Evolutionary conservation across 92 coral and sea anemone genomes (phyloP).

Genomic region (Zoanthus solanderi): DNA sequence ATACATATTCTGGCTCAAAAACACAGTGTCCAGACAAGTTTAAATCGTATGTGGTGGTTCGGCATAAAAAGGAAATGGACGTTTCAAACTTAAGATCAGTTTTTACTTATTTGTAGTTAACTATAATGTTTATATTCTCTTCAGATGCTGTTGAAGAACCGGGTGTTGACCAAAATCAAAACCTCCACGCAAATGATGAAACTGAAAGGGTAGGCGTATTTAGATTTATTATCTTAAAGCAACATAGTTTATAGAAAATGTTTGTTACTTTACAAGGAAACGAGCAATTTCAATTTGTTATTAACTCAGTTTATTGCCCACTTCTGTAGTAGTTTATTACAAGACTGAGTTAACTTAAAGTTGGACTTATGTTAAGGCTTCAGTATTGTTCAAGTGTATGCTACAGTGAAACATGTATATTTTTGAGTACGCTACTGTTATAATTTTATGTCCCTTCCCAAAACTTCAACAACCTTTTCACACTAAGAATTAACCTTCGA

Average conservation of each 20-base stretch:
- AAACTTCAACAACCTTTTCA: too few species aligned
- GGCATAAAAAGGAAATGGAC: not conserved
- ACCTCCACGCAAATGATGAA: not conserved
- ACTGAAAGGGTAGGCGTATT: not conserved
- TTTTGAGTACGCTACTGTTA: too few species aligned
- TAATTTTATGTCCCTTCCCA: too few species aligned
- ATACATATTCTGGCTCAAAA: not conserved
- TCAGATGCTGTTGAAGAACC: constrained; percentile 22
- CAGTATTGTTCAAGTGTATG: not conserved
- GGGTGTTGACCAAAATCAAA: constrained; percentile 22
- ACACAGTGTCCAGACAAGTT: not conserved
- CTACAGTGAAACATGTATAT: too few species aligned
- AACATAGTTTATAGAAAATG: not conserved
- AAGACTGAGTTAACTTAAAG: not conserved
- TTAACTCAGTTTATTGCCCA: not conserved
- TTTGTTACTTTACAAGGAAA: constrained; percentile 9
- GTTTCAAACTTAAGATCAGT: not conserved
- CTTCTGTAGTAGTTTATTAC: not conserved
- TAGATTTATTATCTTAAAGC: not conserved
- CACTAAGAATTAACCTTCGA: too few species aligned
- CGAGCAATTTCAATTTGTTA: not conserved
- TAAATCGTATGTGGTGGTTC: not conserved
- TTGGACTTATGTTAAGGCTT: not conserved
- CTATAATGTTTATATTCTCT: not conserved
- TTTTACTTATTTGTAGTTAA: not conserved